Base-by-base conservation (phyloP, 2,113 vertebrate genomes). In the Actenoides hombroni region DNA sequence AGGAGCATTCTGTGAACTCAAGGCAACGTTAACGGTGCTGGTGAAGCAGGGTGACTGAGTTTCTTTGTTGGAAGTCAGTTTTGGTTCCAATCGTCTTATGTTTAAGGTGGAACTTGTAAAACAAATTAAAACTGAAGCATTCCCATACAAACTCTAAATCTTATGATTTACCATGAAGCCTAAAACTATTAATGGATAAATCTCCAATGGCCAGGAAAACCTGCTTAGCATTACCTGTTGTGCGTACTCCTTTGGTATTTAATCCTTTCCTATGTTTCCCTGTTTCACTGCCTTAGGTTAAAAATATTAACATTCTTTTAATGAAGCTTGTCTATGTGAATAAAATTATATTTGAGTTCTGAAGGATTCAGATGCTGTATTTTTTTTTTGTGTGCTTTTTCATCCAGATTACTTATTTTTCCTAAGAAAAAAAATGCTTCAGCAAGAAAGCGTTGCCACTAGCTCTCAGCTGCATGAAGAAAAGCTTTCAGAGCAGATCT, bases 401-500 rank as follows among this genome's bases (percentile, higher is more conserved):
- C 3, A 10, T 82, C 10, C 28, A 16, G 10, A 75, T 80, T 59
- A 61, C 57, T 68, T 78, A 44, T 49, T 86, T 74, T 89, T 74
- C 51, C 29, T 65, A 8, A 84, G 19, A 1, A n/a, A 51, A 68
- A 76, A 87, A 56, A 24, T 12, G 6, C 17, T 71, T 78, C 49
- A 49, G 49, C 35, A 54, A 69, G 48, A 83, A 57, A 17, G 7
- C 67, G 46, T 46, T 96, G 40, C 60, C 40, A 48, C 28, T 73
- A 65, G 21, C 44, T 84, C 67, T 73, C 83, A 70, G 77, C 17
- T 63, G 37, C 63, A 42, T 9, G 37, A 75, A 69, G 29, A 80
- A 96, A 88, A 94, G 17, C 60, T 88, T 85, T 82, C 69, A 91
- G 90, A 95, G 59, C 17, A 89, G 70, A n/a, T 42, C 37, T 91